Percentiles rank a stretch among this genome's conserved stretches.
These are phyloP conservation scores for Vultur gryphus DNA, from an alignment of 2,797 vertebrate genomes.

Conservation along the genomic window DNA sequence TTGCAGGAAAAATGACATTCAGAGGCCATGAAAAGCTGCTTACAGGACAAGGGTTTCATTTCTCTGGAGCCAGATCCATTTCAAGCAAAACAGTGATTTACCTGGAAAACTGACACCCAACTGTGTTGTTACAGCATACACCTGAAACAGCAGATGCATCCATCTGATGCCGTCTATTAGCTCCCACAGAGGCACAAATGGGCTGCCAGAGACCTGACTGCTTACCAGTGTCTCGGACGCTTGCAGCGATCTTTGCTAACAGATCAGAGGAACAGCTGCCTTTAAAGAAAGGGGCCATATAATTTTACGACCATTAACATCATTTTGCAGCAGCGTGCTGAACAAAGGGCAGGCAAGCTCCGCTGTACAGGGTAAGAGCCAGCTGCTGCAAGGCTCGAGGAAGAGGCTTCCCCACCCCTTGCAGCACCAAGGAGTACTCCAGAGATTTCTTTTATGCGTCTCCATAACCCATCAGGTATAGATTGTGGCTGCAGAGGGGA, in stretches of 20 bases:
- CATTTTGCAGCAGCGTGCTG: slow-evolving; percentile 66
- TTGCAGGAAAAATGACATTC: background rate
- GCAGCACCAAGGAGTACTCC: background rate
- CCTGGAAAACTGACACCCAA: slow-evolving; percentile 3
- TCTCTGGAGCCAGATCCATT: background rate
- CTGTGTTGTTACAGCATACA: background rate
- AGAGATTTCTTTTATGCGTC: background rate
- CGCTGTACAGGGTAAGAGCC: slow-evolving; percentile 31
- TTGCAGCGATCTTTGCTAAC: slow-evolving; percentile 10
- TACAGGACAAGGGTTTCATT: background rate
- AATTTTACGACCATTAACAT: slow-evolving; percentile 76
- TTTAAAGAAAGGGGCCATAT: slow-evolving; percentile 64
- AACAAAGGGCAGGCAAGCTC: slow-evolving; percentile 71
- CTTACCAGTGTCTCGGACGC: background rate
- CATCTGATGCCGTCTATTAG: background rate
- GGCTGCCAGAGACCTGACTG: slow-evolving; percentile 2
- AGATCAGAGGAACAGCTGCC: slow-evolving; percentile 39
- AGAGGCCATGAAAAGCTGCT: background rate
- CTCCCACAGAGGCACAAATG: slow-evolving; percentile 1
- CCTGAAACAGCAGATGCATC: slow-evolving; percentile 23
- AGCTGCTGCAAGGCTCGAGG: slow-evolving; percentile 33
- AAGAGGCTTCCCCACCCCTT: slow-evolving; percentile 32
- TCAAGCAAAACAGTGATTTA: background rate
- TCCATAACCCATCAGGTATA: background rate
- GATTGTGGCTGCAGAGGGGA: background rate